These are phyloP conservation scores for Monomorium pharaonis DNA, from an alignment of 1,140 invertebrate species.

Conservation along the genomic window DNA sequence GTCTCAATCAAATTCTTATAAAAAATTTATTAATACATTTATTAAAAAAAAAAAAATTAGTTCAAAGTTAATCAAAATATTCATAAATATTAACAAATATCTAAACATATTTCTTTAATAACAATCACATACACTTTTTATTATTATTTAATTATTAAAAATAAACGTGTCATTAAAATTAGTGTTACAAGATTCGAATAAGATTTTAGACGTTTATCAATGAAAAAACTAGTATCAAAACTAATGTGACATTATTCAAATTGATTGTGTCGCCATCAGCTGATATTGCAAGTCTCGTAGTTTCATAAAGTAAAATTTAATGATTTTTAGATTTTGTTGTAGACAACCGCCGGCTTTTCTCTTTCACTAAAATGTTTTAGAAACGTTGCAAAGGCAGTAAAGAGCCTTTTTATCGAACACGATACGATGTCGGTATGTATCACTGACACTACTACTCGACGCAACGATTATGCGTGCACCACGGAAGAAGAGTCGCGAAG, in stretches of 20 bases:
- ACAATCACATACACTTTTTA: not conserved
- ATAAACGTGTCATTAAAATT: slow-evolving; percentile 10
- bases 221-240: not conserved
- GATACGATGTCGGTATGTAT: not conserved
- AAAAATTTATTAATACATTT: not conserved
- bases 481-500: slow-evolving; percentile 11
- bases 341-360: slow-evolving; percentile 23
- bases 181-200: not conserved
- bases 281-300: not conserved
- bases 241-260: not conserved
- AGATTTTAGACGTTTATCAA: not conserved
- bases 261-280: not conserved
- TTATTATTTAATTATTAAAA: not conserved
- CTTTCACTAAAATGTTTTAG: slow-evolving; percentile 7
- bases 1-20: not conserved
- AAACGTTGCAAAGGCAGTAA: not conserved
- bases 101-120: not conserved
- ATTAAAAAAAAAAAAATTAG: not conserved
- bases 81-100: not conserved
- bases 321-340: not conserved
- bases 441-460: slow-evolving; percentile 27
- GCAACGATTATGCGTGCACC: slow-evolving; percentile 20
- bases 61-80: not conserved
- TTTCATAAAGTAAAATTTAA: not conserved
- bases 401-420: slow-evolving; percentile 13